Percentiles rank a stretch among this genome's conserved stretches.
Evolutionary conservation across 2,113 vertebrate species (phyloP).

Genomic region (Peromyscus leucopus): DNA sequence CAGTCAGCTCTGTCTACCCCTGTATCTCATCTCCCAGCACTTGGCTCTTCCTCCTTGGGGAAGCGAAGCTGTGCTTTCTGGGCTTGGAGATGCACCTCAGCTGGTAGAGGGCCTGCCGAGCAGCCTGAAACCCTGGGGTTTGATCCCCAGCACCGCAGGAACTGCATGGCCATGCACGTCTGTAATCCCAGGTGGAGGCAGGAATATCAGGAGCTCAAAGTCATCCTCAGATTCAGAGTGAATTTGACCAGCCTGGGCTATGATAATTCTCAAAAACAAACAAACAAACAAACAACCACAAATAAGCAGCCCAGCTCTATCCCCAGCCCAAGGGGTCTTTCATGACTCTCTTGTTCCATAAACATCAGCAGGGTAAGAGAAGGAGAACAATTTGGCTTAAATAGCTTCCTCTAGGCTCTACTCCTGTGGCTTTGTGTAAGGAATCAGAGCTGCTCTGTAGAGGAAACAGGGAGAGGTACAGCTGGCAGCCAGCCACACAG

Average conservation of each 20-base stretch:
- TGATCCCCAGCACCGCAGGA: not conserved
- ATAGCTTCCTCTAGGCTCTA: not conserved
- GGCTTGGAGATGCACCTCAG: not conserved
- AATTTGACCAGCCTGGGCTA: not conserved
- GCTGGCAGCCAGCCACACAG: not conserved
- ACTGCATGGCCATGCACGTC: too few relatives aligned
- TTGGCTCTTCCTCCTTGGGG: not conserved
- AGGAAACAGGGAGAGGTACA: not conserved
- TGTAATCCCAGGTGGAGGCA: not conserved
- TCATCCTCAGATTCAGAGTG: not conserved
- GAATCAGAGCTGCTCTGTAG: not conserved
- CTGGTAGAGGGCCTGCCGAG: not conserved
- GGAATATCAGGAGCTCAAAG: not conserved
- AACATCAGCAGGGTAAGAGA: not conserved
- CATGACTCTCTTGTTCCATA: not conserved
- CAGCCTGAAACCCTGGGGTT: too few relatives aligned
- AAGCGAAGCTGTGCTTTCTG: not conserved
- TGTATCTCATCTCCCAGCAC: not conserved
- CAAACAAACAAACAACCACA: not conserved
- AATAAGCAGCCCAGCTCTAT: not conserved
- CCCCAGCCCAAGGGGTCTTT: not conserved
- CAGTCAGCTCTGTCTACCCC: not conserved
- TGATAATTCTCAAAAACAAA: not conserved
- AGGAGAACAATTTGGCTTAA: not conserved
- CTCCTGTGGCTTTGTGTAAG: not conserved